phyloP scores from a whole-genome alignment of 1,140 invertebrate species.

The Papilio polyxenes region DNA sequence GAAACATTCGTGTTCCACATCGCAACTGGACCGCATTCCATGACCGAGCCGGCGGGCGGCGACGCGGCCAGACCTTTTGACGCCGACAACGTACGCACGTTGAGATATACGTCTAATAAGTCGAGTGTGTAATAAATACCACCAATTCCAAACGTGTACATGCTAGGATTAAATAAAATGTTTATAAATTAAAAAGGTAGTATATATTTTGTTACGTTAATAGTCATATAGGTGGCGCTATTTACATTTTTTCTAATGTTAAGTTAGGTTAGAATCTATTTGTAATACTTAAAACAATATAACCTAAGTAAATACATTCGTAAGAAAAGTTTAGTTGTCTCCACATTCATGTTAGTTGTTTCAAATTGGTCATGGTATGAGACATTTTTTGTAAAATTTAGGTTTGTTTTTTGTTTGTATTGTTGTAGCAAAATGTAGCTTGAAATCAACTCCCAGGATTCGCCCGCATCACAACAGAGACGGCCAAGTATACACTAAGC shows the following conservation, averaged over 20 bases:
- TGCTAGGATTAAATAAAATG: background rate
- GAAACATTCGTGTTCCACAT: conserved; percentile 6
- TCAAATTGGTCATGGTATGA: background rate
- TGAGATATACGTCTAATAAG: background rate
- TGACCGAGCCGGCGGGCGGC: background rate
- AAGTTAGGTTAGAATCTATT: background rate
- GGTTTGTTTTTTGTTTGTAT: conserved; percentile 6
- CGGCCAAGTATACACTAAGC: conserved; percentile 59
- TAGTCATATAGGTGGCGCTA: background rate
- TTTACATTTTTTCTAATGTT: background rate
- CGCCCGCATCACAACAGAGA: conserved; percentile 55
- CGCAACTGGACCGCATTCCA: conserved; percentile 36
- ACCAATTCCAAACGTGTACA: background rate
- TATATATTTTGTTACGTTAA: background rate
- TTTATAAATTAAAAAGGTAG: background rate
- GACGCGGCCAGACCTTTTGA: conserved; percentile 26
- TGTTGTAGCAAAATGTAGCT: background rate
- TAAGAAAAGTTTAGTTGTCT: no score
- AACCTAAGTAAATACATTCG: background rate
- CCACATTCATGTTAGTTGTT: background rate
- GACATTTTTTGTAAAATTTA: background rate
- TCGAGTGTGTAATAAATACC: background rate
- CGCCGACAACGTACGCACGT: conserved; percentile 7
- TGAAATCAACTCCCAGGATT: conserved; percentile 47
- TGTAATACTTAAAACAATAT: background rate